Percentiles rank a stretch among this genome's conserved stretches.
Conservation (phyloP, 1,140 invertebrate species). For the Cherax destructor region DNA sequence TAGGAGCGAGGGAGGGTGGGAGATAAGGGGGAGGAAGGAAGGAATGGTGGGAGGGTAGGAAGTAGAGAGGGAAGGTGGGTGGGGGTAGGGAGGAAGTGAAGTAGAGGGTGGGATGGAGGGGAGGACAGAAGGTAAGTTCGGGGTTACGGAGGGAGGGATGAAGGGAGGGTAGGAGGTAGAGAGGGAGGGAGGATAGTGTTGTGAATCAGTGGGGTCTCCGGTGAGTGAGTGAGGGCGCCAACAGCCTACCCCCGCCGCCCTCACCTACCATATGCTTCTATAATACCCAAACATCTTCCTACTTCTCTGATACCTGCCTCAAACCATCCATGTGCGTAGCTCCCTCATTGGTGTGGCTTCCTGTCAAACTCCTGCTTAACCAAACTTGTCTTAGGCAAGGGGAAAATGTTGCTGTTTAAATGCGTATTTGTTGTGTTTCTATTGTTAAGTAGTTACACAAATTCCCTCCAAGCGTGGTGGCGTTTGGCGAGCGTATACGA, state of each 20-base stretch:
- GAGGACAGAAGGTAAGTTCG: too few relatives aligned
- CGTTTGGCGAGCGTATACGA: background rate
- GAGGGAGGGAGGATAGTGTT: background rate
- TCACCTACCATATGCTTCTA: too few relatives aligned
- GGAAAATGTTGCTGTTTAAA: background rate
- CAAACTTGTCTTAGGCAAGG: too few relatives aligned
- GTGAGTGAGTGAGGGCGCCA: slow-evolving; percentile 1
- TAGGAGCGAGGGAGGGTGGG: too few relatives aligned
- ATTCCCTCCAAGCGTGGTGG: background rate
- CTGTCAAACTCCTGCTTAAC: too few relatives aligned
- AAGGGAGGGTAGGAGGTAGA: background rate
- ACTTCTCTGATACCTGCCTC: background rate
- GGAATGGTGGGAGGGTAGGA: too few relatives aligned
- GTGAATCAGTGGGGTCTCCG: background rate
- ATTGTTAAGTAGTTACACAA: background rate
- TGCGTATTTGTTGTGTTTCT: background rate
- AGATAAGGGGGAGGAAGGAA: too few relatives aligned
- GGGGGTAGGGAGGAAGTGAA: background rate
- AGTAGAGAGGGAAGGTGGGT: too few relatives aligned
- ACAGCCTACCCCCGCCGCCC: background rate
- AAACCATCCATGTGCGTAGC: too few relatives aligned
- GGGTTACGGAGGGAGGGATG: too few relatives aligned
- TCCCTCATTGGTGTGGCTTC: too few relatives aligned
- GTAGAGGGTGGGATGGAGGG: background rate
- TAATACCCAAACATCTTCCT: too few relatives aligned